Base-by-base conservation (phyloP, 2,113 vertebrate genomes). In the Syrrhaptes paradoxus region DNA sequence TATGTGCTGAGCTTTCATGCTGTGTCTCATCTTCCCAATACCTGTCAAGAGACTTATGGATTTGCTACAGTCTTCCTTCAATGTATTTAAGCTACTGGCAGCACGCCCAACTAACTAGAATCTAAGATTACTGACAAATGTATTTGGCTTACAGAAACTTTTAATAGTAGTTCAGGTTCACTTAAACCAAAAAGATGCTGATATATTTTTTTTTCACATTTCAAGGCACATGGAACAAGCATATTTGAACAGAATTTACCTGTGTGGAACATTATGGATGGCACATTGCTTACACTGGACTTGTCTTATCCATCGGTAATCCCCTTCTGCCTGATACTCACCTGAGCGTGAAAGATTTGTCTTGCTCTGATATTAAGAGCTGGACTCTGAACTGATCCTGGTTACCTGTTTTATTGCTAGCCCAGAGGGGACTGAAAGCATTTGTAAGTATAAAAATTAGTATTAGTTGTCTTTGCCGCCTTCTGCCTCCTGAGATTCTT, bases 401-500 rank as follows among this genome's bases (percentile, higher is more conserved):
- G 36, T 26, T 89, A 28, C 45, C 17, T 73, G 32, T 43, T 59
- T 90, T 79, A 43, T 45, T 93, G 59, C 63, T 82, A 59, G 19
- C 58, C 51, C 70, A 36, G 18, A 25, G 18, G 29, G 34, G 21
- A 83, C 59, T 68, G 62, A 63, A 94, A 68, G 4, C 4, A 89
- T 93, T 90, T 96, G 28, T 84, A 87, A 94, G 63, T 77, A 94
- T 41, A 58, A 92, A 87, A 93, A 63, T 73, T 58, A 66, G 15
- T 71, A 86, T 93, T 85, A 86, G 29, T 78, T 77, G 58, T 92
- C 22, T 93, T 96, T 91, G 52, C 45, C 15, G 45, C 17, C 63
- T 32, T 83, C 61, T 85, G 48, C 43, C 68, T 78, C 58, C 10
- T 18, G 31, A 63, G 72, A 74, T 61, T 16, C 36, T 62, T 83